Evolutionary conservation across 2,888 invertebrate species (phyloP).

Genomic region (Hypena proboscidalis): DNA sequence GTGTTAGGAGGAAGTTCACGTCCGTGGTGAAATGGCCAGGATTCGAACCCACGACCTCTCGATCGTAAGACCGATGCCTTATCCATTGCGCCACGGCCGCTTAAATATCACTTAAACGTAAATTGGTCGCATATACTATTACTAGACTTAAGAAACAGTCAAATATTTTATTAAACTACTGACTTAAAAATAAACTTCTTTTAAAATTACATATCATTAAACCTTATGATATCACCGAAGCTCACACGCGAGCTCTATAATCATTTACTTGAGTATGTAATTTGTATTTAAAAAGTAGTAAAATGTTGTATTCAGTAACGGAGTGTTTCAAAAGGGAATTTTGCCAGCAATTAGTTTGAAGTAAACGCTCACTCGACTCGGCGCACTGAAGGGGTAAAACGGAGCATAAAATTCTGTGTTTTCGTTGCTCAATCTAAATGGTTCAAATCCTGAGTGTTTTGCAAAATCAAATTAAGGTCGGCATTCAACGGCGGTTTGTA

Average conservation of each 20-base stretch:
- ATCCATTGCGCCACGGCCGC: no score
- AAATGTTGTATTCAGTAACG: slow-evolving; percentile 16
- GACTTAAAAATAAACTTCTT: no score
- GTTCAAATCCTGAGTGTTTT: slow-evolving; percentile 12
- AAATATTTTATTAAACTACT: no score
- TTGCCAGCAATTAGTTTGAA: slow-evolving; percentile 42
- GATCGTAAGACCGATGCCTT: no score
- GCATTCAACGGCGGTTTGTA: background rate
- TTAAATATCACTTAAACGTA: no score
- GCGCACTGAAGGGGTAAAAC: slow-evolving; percentile 31
- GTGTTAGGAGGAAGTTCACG: no score
- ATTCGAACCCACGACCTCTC: no score
- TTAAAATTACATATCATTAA: background rate
- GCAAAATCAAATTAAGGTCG: slow-evolving; percentile 11
- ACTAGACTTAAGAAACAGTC: no score
- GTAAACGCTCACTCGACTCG: slow-evolving; percentile 39
- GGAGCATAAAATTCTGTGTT: slow-evolving; percentile 30
- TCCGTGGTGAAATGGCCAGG: no score
- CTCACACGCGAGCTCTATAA: slow-evolving; percentile 12
- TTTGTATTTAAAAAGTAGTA: slow-evolving; percentile 24
- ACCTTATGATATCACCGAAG: background rate
- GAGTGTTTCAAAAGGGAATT: slow-evolving; percentile 29
- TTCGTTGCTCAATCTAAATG: slow-evolving; percentile 29
- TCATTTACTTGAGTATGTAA: slow-evolving; percentile 26
- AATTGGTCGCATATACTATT: no score